Evolutionary conservation across 2,888 invertebrate species (phyloP).

Genomic region (Lasius fuliginosus): DNA sequence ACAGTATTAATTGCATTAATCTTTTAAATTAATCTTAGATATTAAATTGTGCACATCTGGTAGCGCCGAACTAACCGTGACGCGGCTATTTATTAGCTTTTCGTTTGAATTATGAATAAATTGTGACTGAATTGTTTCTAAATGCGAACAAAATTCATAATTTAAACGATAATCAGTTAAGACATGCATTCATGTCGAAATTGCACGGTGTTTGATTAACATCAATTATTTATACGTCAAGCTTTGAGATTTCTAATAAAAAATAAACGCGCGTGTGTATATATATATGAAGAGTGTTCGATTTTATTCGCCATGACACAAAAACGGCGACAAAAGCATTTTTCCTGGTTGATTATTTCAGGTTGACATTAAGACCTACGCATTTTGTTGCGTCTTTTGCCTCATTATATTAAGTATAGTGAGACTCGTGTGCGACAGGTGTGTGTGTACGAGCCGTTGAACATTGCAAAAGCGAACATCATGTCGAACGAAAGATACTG

Average conservation of each 20-base stretch:
- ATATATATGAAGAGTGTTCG: neutral
- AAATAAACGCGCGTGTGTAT: neutral
- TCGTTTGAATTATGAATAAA: slow-evolving; percentile 3
- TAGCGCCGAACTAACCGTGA: neutral
- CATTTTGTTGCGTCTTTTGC: slow-evolving; percentile 16
- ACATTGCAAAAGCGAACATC: slow-evolving; percentile 30
- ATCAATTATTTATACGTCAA: neutral
- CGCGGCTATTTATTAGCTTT: neutral
- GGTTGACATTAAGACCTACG: slow-evolving; percentile 52
- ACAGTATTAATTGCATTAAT: neutral
- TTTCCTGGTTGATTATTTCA: slow-evolving; percentile 30
- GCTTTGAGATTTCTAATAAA: slow-evolving; percentile 20
- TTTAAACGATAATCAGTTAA: slow-evolving; percentile 31
- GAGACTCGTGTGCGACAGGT: neutral
- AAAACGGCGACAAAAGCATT: neutral
- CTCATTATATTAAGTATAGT: slow-evolving; percentile 20
- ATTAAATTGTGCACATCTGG: neutral
- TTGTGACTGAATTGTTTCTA: neutral
- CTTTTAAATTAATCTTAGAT: neutral
- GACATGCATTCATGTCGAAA: slow-evolving; percentile 9
- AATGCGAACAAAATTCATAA: neutral
- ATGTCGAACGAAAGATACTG: slow-evolving; percentile 17
- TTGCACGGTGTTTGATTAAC: slow-evolving; percentile 27
- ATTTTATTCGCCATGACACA: slow-evolving; percentile 8
- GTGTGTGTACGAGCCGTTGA: slow-evolving; percentile 26